A percentile compares a stretch with the other conserved stretches of the same genome.
Conservation (phyloP, 2,113 vertebrate genomes). For the Hemiprocne comata region DNA sequence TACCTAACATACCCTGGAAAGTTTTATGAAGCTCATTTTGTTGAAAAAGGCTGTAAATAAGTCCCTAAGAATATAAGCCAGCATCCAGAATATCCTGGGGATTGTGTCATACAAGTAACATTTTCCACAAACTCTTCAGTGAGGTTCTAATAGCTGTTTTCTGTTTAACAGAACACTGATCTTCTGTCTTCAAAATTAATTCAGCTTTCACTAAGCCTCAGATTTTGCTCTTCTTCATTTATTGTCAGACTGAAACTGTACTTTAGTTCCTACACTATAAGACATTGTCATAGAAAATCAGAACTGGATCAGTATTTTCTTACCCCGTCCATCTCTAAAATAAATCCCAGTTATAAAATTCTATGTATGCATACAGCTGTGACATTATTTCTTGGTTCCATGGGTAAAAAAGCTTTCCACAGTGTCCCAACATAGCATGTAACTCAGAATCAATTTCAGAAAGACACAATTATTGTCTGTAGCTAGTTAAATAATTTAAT, state of each 20-base stretch:
- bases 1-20: neutral
- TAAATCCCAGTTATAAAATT: neutral
- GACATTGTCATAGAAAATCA: neutral
- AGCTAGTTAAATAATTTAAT: neutral
- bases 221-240: neutral
- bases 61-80: neutral
- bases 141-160: neutral
- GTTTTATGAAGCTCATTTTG: neutral
- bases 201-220: neutral
- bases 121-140: constrained; percentile 14
- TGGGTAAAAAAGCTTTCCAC: neutral
- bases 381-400: neutral
- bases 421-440: neutral
- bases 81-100: neutral
- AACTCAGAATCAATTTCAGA: neutral
- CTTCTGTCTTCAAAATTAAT: neutral
- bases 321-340: neutral
- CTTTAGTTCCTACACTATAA: neutral
- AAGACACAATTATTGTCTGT: neutral
- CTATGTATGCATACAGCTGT: neutral
- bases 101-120: neutral
- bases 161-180: neutral
- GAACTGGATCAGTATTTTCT: neutral
- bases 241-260: neutral
- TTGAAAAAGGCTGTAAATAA: neutral